Conservation (phyloP, 2,113 vertebrate species). For the Cichladusa arquata region DNA sequence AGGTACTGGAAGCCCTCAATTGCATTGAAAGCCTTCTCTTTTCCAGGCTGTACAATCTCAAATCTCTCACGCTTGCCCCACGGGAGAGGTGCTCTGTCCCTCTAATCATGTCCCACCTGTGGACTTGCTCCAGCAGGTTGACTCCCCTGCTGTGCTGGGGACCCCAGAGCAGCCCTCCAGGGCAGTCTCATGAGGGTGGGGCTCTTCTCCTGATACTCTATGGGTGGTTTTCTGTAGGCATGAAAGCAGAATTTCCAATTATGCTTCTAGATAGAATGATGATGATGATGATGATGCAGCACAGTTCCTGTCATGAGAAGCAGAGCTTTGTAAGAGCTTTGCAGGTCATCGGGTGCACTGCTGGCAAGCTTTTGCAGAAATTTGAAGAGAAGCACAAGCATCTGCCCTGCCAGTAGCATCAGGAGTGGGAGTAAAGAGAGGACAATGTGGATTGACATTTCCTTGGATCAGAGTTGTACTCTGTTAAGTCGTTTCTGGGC, state of each 20-base stretch:
- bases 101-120: neutral
- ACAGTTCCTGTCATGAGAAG: neutral
- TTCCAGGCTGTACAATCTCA: neutral
- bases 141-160: neutral
- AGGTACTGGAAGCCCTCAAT: neutral
- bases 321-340: neutral
- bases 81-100: neutral
- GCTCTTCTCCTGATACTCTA: neutral
- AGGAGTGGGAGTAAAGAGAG: neutral
- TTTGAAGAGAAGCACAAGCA: neutral
- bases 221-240: neutral
- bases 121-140: fast-evolving
- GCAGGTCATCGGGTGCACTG: neutral
- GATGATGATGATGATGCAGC: neutral
- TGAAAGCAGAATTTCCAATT: neutral
- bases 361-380: neutral
- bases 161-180: no score
- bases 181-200: neutral
- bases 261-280: neutral
- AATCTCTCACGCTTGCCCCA: neutral
- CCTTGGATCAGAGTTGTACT: neutral
- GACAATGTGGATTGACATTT: neutral
- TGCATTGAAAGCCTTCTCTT: neutral
- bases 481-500: neutral
- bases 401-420: neutral